phyloP scores from a whole-genome alignment of 2,888 invertebrate species.

The Eremobia ochroleuca region DNA sequence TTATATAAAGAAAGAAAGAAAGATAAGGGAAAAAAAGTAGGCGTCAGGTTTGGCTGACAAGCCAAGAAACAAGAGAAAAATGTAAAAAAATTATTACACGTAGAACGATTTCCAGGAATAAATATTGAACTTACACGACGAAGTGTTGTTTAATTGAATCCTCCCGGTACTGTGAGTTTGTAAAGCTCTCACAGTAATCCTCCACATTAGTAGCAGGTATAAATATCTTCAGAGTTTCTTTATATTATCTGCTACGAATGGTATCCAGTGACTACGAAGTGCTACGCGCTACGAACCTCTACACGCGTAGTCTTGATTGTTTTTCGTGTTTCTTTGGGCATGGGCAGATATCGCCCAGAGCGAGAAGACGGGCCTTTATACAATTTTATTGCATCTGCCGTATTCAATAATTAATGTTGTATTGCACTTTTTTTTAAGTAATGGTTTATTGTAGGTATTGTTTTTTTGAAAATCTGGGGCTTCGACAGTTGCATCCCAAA shows the following conservation, averaged over 20 bases:
- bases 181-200: neutral
- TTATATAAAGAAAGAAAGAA: neutral
- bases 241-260: neutral
- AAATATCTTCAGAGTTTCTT: neutral
- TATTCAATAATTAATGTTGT: neutral
- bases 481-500: constrained; percentile 8
- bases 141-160: neutral
- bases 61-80: no score
- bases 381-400: neutral
- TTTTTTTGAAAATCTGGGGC: neutral
- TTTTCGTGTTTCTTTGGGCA: neutral
- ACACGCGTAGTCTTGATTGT: neutral
- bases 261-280: neutral
- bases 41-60: no score
- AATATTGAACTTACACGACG: neutral
- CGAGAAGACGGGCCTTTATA: neutral
- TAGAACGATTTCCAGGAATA: neutral
- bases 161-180: neutral
- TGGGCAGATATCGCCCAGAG: neutral
- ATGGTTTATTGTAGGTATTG: neutral
- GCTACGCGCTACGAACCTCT: constrained; percentile 27
- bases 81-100: neutral
- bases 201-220: neutral
- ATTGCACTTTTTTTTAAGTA: neutral
- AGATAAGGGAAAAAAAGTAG: neutral